Evolutionary conservation across 2,888 invertebrate genomes (phyloP), one percentile per base, ranked within the genome.

Genomic region (Cephus pulcher): DNA sequence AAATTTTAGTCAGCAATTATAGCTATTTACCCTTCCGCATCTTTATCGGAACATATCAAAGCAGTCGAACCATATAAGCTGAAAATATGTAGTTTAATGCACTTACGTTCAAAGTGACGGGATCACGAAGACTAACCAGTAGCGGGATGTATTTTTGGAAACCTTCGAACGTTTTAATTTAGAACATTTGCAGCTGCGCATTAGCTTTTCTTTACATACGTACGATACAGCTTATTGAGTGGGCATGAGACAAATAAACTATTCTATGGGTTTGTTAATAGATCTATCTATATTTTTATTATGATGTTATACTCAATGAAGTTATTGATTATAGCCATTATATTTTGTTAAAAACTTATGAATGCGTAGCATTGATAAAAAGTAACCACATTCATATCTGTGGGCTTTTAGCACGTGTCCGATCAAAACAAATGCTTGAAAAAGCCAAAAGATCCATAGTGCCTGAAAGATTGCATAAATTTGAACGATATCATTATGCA

Each of bases 141-240:
- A 82, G 77, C 73, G 71, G 40, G 80, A 84, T 86, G 85, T 90
- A 90, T 90, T 89, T 90, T 90, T 90, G 88, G 90, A 87, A 78
- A 81, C 82, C 86, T 79, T 76, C 81, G 84, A 83, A 85, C 83
- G 82, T 84, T 86, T 89, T 90, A 90, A 90, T 90, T 90, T 88
- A 81, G 86, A 87, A 88, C 88, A 77, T 73, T 76, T 80, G 75
- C 78, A 78, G 79, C 76, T 71, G 82, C 80, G 83, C 69, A 80
- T 75, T 80, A 74, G 78, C n/a, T 71, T 33, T 33, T 71, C 34
- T 71, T 71, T 33, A 15, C 12, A 12, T 71, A 15, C 71, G 32
- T 30, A 32, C 30, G 6, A 12, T 71, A 32, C 11, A 34, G 6
- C 30, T 11, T 71, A 71, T 34, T 33, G 34, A 32, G 34, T 34